These are phyloP conservation scores for Laspeyria flexula DNA, from an alignment of 2,888 invertebrate species.

Conservation along the genomic window DNA sequence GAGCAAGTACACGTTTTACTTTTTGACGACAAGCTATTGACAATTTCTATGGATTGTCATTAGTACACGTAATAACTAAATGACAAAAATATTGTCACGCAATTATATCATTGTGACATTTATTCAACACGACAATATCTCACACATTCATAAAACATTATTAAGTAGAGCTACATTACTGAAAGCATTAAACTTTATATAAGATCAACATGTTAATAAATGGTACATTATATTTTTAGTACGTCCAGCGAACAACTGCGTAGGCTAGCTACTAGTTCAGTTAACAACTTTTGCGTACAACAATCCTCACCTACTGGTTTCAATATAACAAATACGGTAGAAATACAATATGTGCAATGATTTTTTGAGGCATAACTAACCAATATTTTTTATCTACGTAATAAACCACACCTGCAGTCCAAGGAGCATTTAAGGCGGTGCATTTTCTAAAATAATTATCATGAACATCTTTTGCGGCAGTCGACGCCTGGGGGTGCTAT, in stretches of 20 bases:
- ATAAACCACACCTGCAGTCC: conserved; percentile 75
- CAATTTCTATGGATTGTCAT: conserved; percentile 40
- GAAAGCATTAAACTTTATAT: conserved; percentile 12
- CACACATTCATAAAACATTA: conserved; percentile 19
- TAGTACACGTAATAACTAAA: conserved; percentile 9
- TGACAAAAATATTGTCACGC: conserved; percentile 23
- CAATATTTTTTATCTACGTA: conserved; percentile 53
- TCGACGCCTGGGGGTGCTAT: conserved; percentile 80
- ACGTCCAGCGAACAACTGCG: not conserved
- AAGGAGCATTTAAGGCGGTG: conserved; percentile 78
- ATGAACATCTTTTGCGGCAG: conserved; percentile 78
- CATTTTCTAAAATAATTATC: conserved; percentile 82
- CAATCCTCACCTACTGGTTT: not conserved
- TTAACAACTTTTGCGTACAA: not conserved
- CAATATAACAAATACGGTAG: conserved; percentile 14
- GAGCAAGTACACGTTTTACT: conserved; percentile 36
- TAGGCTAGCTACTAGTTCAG: not conserved
- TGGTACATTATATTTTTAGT: conserved; percentile 1
- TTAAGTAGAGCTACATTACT: conserved; percentile 11
- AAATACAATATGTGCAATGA: conserved; percentile 24
- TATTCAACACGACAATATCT: conserved; percentile 27
- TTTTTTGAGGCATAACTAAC: conserved; percentile 32
- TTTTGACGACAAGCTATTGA: conserved; percentile 39
- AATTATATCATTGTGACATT: conserved; percentile 33
- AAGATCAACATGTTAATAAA: conserved; percentile 4